Percentiles rank a stretch among this genome's conserved stretches.
Conservation (phyloP, 2,888 invertebrate genomes). For the Microlaimidae sp. region DNA sequence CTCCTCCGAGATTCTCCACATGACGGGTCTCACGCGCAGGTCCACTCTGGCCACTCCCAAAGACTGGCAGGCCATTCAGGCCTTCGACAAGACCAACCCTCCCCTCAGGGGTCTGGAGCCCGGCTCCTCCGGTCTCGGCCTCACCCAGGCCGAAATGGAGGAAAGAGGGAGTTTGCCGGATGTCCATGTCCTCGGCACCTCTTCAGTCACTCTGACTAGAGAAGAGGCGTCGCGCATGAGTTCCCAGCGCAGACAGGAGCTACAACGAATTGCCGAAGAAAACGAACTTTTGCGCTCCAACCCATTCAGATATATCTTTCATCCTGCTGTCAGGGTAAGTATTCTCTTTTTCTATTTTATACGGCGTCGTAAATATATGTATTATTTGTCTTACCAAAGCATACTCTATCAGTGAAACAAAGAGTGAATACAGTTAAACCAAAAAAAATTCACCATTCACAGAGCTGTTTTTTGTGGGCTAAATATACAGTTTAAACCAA, state of each 20-base stretch:
- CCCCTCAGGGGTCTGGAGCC: neutral
- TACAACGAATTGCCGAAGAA: slow-evolving; percentile 73
- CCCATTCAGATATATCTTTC: slow-evolving; percentile 82
- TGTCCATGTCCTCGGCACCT: slow-evolving; percentile 47
- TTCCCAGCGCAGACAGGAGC: slow-evolving; percentile 79
- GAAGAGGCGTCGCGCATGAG: slow-evolving; percentile 87
- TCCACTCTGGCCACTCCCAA: slow-evolving; percentile 27
- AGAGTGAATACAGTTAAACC: too few relatives aligned
- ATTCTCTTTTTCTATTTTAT: neutral
- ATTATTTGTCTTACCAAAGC: too few relatives aligned
- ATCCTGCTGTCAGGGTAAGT: slow-evolving; percentile 86
- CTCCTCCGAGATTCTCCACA: slow-evolving; percentile 11
- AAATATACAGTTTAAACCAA: too few relatives aligned
- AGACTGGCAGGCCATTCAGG: slow-evolving; percentile 17
- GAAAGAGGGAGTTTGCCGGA: slow-evolving; percentile 76
- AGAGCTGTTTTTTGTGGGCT: too few relatives aligned
- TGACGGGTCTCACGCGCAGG: slow-evolving; percentile 19
- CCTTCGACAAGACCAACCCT: neutral
- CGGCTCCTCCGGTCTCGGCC: neutral
- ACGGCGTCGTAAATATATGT: too few relatives aligned
- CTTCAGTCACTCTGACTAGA: slow-evolving; percentile 58
- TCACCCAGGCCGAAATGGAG: slow-evolving; percentile 8
- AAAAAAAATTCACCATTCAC: too few relatives aligned
- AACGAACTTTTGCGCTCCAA: slow-evolving; percentile 78
- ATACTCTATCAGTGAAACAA: too few relatives aligned